phyloP scores from a whole-genome alignment of 2,113 vertebrate species.

The Mastomys coucha region DNA sequence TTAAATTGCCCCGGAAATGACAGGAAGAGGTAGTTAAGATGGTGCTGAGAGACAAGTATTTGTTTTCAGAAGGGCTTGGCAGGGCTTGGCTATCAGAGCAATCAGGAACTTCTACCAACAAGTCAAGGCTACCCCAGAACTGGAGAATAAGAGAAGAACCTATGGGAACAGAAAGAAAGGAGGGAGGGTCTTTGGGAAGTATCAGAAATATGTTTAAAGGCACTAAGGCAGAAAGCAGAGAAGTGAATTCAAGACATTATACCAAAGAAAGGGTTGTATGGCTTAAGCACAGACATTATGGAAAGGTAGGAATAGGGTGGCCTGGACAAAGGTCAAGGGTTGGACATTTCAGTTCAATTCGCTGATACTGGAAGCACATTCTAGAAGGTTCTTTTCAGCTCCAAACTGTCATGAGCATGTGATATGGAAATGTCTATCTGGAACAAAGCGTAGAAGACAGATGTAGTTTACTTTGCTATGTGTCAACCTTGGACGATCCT shows the following conservation, averaged over 20 bases:
- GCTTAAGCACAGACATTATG: too few relatives aligned
- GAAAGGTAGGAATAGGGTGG: not conserved
- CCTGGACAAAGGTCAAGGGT: not conserved
- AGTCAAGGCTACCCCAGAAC: not conserved
- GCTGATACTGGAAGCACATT: not conserved
- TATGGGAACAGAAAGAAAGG: too few relatives aligned
- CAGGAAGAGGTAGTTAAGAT: not conserved
- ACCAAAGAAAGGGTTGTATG: not conserved
- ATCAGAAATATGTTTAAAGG: not conserved
- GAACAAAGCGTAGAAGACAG: not conserved
- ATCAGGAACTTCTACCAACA: not conserved
- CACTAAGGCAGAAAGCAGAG: not conserved
- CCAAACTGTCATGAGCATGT: not conserved
- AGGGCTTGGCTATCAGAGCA: not conserved
- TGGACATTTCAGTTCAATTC: not conserved
- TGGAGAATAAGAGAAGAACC: not conserved
- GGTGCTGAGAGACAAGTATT: not conserved
- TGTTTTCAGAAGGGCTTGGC: fast-evolving
- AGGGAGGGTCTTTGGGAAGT: not conserved
- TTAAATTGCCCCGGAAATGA: not conserved
- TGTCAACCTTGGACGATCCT: not conserved
- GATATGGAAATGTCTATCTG: not conserved
- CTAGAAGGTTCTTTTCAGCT: not conserved
- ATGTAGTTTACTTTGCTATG: not conserved
- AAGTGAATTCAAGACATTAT: not conserved